Conservation (phyloP, 1,140 invertebrate species). For the roundworm (Caenorhabditis elegans) region DNA sequence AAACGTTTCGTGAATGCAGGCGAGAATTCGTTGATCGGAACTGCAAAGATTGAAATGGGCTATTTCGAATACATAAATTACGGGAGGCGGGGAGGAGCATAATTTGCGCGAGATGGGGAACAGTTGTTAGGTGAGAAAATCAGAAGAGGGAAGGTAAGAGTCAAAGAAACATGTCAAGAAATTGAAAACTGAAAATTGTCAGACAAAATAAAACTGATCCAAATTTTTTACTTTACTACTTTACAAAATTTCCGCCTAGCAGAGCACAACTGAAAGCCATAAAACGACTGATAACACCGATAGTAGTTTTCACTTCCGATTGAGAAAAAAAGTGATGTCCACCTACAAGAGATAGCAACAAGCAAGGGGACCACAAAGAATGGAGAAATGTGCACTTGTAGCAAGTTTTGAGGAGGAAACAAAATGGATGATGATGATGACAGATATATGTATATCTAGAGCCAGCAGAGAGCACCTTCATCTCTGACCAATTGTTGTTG, state of each 20-base stretch:
- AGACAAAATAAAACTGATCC: too few relatives aligned
- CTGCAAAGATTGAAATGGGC: neutral
- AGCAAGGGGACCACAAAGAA: neutral
- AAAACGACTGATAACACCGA: too few relatives aligned
- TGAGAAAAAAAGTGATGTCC: neutral
- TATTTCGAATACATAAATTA: neutral
- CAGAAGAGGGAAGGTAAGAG: neutral
- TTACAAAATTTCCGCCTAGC: too few relatives aligned
- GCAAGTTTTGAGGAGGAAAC: neutral
- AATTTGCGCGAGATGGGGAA: neutral
- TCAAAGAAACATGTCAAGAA: neutral
- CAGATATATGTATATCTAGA: neutral
- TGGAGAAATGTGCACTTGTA: neutral
- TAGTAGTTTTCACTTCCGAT: too few relatives aligned
- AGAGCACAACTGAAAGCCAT: too few relatives aligned
- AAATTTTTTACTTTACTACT: too few relatives aligned
- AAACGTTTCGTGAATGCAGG: neutral
- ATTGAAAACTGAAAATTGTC: too few relatives aligned
- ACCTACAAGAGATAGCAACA: neutral
- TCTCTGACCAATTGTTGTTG: neutral
- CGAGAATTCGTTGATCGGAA: conserved; percentile 11
- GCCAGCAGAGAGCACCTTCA: neutral
- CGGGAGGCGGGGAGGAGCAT: too few relatives aligned
- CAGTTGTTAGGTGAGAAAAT: neutral
- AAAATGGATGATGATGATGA: neutral